Conservation (phyloP, 2,888 invertebrate genomes). For the Amphipoea lucens region DNA sequence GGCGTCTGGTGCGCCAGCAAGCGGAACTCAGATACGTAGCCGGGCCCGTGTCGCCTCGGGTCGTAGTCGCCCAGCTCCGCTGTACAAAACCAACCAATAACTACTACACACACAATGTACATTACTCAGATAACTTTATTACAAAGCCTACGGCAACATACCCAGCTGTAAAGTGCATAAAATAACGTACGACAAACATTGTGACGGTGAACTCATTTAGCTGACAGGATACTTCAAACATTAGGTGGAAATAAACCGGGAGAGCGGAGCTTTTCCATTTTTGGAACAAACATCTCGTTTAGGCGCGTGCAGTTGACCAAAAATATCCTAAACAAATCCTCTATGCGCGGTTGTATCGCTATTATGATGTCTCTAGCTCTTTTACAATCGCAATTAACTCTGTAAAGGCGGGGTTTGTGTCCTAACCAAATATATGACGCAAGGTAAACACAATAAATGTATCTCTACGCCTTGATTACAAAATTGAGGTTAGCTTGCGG, state of each 20-base stretch:
- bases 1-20: conserved; percentile 97
- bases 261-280: conserved; percentile 73
- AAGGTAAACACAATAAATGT: conserved; percentile 71
- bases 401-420: conserved; percentile 72
- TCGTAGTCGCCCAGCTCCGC: conserved; percentile 99
- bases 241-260: conserved; percentile 78
- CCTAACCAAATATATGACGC: conserved; percentile 79
- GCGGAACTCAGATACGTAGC: conserved; percentile 98
- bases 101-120: conserved; percentile 30
- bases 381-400: conserved; percentile 77
- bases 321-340: conserved; percentile 70
- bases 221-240: conserved; percentile 78
- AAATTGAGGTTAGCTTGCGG: conserved; percentile 61
- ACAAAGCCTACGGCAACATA: conserved; percentile 54
- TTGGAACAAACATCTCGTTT: conserved; percentile 77
- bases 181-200: conserved; percentile 71
- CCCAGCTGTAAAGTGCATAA: conserved; percentile 69
- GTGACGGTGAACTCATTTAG: conserved; percentile 77
- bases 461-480: conserved; percentile 64
- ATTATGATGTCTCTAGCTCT: conserved; percentile 56
- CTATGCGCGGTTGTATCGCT: conserved; percentile 63
- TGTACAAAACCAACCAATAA: conserved; percentile 79
- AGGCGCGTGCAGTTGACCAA: conserved; percentile 68
- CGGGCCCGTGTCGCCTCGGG: conserved; percentile 95
- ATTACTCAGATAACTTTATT: conserved; percentile 60